Percentiles rank a stretch among this genome's conserved stretches.
phyloP scores from a whole-genome alignment of 1,140 invertebrate genomes.

The Bicyclus anynana region DNA sequence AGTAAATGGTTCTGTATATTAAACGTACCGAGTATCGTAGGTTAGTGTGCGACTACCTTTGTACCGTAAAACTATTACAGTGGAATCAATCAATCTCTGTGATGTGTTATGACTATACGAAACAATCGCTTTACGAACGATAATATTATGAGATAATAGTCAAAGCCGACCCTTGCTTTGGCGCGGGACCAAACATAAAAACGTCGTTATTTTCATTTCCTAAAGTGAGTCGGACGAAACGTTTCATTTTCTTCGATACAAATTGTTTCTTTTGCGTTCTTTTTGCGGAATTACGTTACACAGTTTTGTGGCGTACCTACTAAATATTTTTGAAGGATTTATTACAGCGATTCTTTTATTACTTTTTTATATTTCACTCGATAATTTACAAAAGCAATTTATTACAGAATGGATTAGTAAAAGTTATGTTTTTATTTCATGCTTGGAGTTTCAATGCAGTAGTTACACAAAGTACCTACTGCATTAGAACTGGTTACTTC shows the following conservation, averaged over 20 bases:
- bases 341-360: not conserved
- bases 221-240: not conserved
- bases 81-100: not conserved
- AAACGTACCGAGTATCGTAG: too few relatives aligned
- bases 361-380: too few relatives aligned
- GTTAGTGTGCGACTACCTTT: too few relatives aligned
- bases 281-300: not conserved
- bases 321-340: not conserved
- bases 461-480: too few relatives aligned
- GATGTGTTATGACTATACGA: not conserved
- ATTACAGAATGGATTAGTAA: too few relatives aligned
- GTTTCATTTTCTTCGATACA: constrained; percentile 2
- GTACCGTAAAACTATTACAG: not conserved
- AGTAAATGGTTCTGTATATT: too few relatives aligned
- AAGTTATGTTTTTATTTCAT: too few relatives aligned
- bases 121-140: not conserved
- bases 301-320: not conserved
- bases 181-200: not conserved
- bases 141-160: constrained; percentile 1
- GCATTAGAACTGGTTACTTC: too few relatives aligned
- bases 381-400: too few relatives aligned
- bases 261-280: not conserved
- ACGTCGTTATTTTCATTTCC: not conserved
- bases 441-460: too few relatives aligned
- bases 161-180: constrained; percentile 4